phyloP scores from a whole-genome alignment of 2,113 vertebrate species.

The Origma solitaria region DNA sequence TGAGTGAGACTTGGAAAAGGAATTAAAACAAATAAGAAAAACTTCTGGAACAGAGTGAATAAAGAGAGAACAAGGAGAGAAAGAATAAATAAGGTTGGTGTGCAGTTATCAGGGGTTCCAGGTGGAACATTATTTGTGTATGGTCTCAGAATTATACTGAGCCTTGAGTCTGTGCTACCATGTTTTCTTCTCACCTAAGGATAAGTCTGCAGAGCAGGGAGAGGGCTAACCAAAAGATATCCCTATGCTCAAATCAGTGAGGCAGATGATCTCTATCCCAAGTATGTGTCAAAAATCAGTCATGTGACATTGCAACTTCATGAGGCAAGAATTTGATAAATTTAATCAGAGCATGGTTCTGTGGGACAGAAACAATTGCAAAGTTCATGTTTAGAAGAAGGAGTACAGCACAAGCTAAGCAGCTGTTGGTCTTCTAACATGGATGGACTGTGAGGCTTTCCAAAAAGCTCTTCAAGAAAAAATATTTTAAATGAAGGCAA shows the following conservation, averaged over 20 bases:
- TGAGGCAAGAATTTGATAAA: not conserved
- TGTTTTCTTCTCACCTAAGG: not conserved
- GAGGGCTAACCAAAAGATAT: not conserved
- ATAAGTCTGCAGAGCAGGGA: not conserved
- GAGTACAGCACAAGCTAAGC: not conserved
- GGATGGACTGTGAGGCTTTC: not conserved
- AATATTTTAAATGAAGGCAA: not conserved
- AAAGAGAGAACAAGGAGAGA: not conserved
- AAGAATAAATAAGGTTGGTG: slow-evolving; percentile 13
- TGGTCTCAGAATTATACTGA: not conserved
- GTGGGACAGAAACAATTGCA: not conserved
- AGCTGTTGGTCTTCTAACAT: not conserved
- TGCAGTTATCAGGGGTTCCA: slow-evolving; percentile 2
- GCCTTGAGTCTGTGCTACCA: not conserved
- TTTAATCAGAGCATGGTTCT: not conserved
- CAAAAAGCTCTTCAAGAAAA: not conserved
- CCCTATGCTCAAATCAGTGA: not conserved
- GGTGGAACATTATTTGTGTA: not conserved
- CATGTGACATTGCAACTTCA: not conserved
- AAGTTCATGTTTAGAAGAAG: not conserved
- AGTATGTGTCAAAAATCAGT: not conserved
- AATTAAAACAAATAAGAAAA: slow-evolving; percentile 24
- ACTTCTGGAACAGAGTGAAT: slow-evolving; percentile 10
- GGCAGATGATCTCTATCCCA: not conserved
- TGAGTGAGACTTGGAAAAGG: slow-evolving; percentile 22